Conservation (phyloP, 1,140 invertebrate genomes). For the Campoletis sonorensis region DNA sequence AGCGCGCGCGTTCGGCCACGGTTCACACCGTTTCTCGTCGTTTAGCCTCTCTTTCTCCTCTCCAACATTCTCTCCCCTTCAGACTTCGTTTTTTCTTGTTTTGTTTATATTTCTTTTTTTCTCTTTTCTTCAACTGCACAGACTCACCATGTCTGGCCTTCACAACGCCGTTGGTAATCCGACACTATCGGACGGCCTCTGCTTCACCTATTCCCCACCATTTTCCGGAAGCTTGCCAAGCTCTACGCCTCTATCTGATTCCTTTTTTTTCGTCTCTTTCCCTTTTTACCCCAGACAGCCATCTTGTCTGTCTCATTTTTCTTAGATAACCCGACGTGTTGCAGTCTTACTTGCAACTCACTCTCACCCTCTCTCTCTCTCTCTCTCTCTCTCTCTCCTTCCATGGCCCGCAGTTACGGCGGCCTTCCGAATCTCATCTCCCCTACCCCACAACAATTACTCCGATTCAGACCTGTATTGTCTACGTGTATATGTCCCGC, state of each 20-base stretch:
- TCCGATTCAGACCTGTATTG: slow-evolving; percentile 46
- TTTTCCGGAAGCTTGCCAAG: slow-evolving; percentile 15
- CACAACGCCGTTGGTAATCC: slow-evolving; percentile 65
- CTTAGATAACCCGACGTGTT: not conserved
- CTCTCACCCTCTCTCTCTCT: slow-evolving; percentile 31
- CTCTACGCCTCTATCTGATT: not conserved
- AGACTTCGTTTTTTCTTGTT: slow-evolving; percentile 23
- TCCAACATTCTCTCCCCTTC: slow-evolving; percentile 17
- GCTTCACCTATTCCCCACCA: slow-evolving; percentile 36
- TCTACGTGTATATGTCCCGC: not conserved
- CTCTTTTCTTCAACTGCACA: slow-evolving; percentile 20
- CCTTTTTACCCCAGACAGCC: not conserved
- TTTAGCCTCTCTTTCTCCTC: not conserved
- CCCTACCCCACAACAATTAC: slow-evolving; percentile 62
- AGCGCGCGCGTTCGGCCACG: slow-evolving; percentile 14
- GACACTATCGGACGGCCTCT: slow-evolving; percentile 63
- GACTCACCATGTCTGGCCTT: slow-evolving; percentile 59
- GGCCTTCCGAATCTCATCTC: slow-evolving; percentile 26
- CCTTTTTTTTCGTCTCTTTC: slow-evolving; percentile 23
- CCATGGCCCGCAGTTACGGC: slow-evolving; percentile 4
- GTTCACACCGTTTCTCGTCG: slow-evolving; percentile 9
- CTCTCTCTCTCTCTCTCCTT: not conserved
- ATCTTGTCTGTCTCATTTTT: slow-evolving; percentile 33
- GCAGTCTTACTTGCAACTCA: not conserved
- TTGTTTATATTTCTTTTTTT: too few relatives aligned